These are phyloP conservation scores for Polydrusus cervinus DNA, from an alignment of 2,888 invertebrate genomes.

Conservation along the genomic window DNA sequence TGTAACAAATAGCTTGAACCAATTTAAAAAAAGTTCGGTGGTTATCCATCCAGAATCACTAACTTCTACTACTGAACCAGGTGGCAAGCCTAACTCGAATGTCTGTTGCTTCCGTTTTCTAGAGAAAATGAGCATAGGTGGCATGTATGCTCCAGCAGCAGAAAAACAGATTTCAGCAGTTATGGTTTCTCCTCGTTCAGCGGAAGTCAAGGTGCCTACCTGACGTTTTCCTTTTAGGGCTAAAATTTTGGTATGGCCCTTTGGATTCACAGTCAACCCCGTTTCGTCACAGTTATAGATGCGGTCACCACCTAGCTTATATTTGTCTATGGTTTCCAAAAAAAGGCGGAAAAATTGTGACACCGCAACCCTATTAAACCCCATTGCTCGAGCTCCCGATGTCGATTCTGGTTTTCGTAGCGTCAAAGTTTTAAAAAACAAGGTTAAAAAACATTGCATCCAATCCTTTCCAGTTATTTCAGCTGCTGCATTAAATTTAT, in stretches of 20 bases:
- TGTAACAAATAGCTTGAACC: constrained; percentile 18
- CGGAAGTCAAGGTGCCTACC: constrained; percentile 49
- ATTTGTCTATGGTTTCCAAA: too few relatives aligned
- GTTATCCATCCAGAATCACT: constrained; percentile 25
- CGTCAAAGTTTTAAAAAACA: too few relatives aligned
- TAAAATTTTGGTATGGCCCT: constrained; percentile 43
- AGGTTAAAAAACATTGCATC: not conserved
- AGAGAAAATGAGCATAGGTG: constrained; percentile 43
- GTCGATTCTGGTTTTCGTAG: constrained; percentile 28
- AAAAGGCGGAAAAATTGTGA: too few relatives aligned
- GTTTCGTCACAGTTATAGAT: constrained; percentile 57
- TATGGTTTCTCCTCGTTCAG: constrained; percentile 59
- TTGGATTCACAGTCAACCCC: constrained; percentile 62
- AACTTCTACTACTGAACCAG: constrained; percentile 40
- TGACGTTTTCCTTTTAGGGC: constrained; percentile 38
- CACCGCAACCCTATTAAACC: too few relatives aligned
- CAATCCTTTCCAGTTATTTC: constrained; percentile 3
- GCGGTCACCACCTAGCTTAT: too few relatives aligned
- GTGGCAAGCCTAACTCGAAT: constrained; percentile 55
- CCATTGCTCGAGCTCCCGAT: not conserved
- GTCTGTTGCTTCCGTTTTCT: constrained; percentile 17
- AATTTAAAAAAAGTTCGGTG: too few relatives aligned
- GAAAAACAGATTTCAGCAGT: constrained; percentile 45
- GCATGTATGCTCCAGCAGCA: constrained; percentile 30
- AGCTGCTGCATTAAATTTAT: constrained; percentile 6